Evolutionary conservation across 2,113 vertebrate species (phyloP).

Genomic region (Stictonetta naevosa): DNA sequence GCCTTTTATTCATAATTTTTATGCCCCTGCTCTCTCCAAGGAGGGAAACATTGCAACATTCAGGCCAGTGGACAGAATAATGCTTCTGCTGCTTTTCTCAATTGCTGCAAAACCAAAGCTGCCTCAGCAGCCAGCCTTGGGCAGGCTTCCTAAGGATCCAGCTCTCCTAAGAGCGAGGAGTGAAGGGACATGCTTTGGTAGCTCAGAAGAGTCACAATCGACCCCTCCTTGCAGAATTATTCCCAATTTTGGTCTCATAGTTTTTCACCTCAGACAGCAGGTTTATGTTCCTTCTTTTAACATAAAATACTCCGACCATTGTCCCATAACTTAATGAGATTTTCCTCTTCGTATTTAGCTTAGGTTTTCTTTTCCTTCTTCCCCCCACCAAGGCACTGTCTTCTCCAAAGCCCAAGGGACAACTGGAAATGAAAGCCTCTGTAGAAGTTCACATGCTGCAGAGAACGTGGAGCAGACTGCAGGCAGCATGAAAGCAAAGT

Average conservation of each 20-base stretch:
- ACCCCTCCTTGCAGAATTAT: background rate
- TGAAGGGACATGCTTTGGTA: background rate
- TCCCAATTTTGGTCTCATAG: background rate
- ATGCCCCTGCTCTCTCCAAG: background rate
- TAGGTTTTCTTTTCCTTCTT: background rate
- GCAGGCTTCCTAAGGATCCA: background rate
- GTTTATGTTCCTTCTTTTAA: background rate
- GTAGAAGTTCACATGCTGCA: background rate
- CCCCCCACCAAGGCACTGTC: background rate
- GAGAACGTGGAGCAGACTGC: background rate
- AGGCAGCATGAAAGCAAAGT: background rate
- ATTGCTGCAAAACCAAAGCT: background rate
- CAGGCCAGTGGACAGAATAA: background rate
- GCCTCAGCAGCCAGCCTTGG: background rate
- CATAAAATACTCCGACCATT: background rate
- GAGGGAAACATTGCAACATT: background rate
- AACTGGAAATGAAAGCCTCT: background rate
- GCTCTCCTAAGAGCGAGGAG: background rate
- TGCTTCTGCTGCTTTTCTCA: background rate
- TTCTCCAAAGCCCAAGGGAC: background rate
- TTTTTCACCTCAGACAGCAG: background rate
- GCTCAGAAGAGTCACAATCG: background rate
- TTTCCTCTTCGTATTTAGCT: background rate
- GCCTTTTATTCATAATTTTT: conserved; percentile 54
- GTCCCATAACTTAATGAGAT: background rate